phyloP scores from a whole-genome alignment of 2,113 vertebrate genomes.

The Leuciscus idus region DNA sequence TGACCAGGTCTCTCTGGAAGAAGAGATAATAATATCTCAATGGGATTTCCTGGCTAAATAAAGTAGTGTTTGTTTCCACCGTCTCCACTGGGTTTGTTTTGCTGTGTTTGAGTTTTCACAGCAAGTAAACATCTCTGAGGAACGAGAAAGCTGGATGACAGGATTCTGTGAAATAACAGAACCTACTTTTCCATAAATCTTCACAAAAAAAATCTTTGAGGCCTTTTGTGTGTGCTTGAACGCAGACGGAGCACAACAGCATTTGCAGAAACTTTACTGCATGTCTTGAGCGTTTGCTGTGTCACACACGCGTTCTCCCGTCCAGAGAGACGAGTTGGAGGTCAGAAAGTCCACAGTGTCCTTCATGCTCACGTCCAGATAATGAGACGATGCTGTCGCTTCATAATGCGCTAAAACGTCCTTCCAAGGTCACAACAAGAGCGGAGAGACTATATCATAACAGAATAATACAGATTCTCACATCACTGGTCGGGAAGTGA shows the following conservation, averaged over 20 bases:
- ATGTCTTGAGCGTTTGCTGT: too few species aligned
- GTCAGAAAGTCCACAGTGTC: conserved; percentile 19
- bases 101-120: conserved; percentile 44
- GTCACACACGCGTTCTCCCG: background rate
- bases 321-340: conserved; percentile 4
- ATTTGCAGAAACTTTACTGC: too few species aligned
- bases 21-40: too few species aligned
- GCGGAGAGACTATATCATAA: background rate
- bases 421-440: conserved; percentile 52
- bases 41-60: too few species aligned
- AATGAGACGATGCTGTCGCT: conserved; percentile 47
- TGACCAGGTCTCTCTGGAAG: too few species aligned
- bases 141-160: conserved; percentile 53
- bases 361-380: background rate
- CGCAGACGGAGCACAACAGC: background rate
- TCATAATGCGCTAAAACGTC: conserved; percentile 36
- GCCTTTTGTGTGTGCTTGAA: background rate
- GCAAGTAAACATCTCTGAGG: conserved; percentile 50
- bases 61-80: background rate
- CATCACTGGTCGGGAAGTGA: background rate
- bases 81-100: background rate
- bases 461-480: background rate
- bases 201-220: background rate
- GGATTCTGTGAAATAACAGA: conserved; percentile 50
- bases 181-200: conserved; percentile 43